These are phyloP conservation scores for Desoria tigrina DNA, from an alignment of 2,888 invertebrate genomes.

Conservation along the genomic window DNA sequence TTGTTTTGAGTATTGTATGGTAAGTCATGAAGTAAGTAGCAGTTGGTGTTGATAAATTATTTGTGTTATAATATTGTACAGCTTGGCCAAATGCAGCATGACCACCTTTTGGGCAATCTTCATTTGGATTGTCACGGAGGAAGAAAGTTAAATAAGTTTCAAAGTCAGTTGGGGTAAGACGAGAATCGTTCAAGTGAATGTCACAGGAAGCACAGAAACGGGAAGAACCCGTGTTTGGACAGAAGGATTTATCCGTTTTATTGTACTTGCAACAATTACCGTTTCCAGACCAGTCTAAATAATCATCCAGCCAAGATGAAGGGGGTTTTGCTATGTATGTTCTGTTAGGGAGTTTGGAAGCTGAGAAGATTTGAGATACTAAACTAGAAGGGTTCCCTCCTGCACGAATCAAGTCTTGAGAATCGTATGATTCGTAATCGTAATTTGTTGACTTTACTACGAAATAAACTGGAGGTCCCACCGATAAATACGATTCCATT, in stretches of 20 bases:
- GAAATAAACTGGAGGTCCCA: slow-evolving; percentile 93
- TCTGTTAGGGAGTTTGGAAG: slow-evolving; percentile 56
- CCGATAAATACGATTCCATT: slow-evolving; percentile 69
- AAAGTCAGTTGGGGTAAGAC: slow-evolving; percentile 58
- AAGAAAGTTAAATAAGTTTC: slow-evolving; percentile 71
- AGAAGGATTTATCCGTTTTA: slow-evolving; percentile 61
- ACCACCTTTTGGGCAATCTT: slow-evolving; percentile 74
- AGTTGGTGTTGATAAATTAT: slow-evolving; percentile 63
- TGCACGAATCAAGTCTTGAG: slow-evolving; percentile 43
- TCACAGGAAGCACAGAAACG: slow-evolving; percentile 14
- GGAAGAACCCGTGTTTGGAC: slow-evolving; percentile 61
- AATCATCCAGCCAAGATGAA: slow-evolving; percentile 92
- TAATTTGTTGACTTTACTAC: slow-evolving; percentile 72
- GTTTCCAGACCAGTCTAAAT: slow-evolving; percentile 76
- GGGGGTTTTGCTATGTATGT: slow-evolving; percentile 76
- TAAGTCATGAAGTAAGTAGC: slow-evolving; percentile 90
- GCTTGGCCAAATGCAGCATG: slow-evolving; percentile 70
- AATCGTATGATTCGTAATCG: slow-evolving; percentile 66
- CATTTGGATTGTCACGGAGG: slow-evolving; percentile 69
- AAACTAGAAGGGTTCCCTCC: slow-evolving; percentile 42
- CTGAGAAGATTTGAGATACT: slow-evolving; percentile 48
- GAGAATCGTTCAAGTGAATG: slow-evolving; percentile 2
- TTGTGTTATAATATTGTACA: slow-evolving; percentile 66
- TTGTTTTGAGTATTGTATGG: slow-evolving; percentile 76
- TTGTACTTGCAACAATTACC: slow-evolving; percentile 69